Percentiles rank a stretch among this genome's conserved stretches.
Conservation (phyloP, 2,113 vertebrate species). For the Parotia lawesii region DNA sequence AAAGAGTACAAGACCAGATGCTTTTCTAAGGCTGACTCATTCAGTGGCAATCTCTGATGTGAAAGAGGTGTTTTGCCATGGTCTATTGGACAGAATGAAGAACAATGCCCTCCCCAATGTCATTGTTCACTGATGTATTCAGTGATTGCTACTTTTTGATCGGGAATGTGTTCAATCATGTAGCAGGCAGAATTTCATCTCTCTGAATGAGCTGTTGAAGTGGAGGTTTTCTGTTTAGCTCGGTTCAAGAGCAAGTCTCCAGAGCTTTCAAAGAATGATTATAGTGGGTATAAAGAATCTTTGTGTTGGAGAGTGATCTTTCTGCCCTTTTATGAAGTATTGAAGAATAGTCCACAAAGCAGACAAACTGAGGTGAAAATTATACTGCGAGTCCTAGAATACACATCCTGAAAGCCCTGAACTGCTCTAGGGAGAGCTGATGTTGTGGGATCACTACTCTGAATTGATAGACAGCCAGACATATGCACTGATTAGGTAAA, state of each 20-base stretch:
- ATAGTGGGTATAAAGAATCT: not conserved
- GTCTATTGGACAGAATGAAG: constrained; percentile 19
- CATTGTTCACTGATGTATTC: constrained; percentile 41
- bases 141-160: constrained; percentile 19
- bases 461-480: not conserved
- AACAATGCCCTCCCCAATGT: not conserved
- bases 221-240: constrained; percentile 22
- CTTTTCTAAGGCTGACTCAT: not conserved
- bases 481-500: not conserved
- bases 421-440: not conserved
- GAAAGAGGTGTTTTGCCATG: constrained; percentile 20
- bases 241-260: not conserved
- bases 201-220: constrained; percentile 15
- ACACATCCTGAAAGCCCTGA: not conserved
- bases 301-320: not conserved
- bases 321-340: not conserved
- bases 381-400: not conserved
- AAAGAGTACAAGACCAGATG: not conserved
- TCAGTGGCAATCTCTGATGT: not conserved
- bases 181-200: constrained; percentile 14
- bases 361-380: not conserved
- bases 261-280: constrained; percentile 17
- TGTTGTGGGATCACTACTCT: not conserved
- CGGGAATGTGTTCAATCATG: not conserved
- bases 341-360: not conserved